phyloP scores from a whole-genome alignment of 2,797 vertebrate species.

The Falco novaeseelandiae region DNA sequence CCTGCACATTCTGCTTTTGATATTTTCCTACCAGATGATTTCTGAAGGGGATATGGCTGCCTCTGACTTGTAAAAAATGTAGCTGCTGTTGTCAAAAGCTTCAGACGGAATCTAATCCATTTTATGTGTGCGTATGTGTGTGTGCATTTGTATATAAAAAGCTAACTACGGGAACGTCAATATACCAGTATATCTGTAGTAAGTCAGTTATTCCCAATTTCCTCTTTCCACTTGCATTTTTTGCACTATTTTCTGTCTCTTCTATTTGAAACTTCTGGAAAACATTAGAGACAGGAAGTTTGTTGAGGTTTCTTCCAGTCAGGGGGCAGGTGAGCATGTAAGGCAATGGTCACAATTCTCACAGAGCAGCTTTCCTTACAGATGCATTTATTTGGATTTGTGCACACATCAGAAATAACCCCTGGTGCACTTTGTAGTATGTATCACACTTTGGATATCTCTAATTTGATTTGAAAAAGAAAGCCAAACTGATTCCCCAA shows the following conservation, averaged over 20 bases:
- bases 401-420: not conserved
- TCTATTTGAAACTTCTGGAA: not conserved
- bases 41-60: conserved; percentile 1
- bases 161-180: not conserved
- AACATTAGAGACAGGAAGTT: not conserved
- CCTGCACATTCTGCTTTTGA: not conserved
- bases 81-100: not conserved
- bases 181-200: not conserved
- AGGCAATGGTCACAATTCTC: not conserved
- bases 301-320: not conserved
- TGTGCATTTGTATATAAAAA: not conserved
- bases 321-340: not conserved
- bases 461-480: not conserved
- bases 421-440: fast-evolving
- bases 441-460: not conserved
- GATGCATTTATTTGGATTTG: not conserved
- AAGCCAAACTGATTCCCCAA: not conserved
- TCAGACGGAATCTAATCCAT: not conserved
- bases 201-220: not conserved
- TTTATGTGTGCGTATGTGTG: not conserved
- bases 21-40: conserved; percentile 25
- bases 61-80: not conserved
- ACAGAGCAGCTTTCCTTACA: not conserved
- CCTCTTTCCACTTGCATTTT: not conserved
- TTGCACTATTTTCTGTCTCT: not conserved